Conservation (phyloP, 2,113 vertebrate genomes). For the Naja naja region DNA sequence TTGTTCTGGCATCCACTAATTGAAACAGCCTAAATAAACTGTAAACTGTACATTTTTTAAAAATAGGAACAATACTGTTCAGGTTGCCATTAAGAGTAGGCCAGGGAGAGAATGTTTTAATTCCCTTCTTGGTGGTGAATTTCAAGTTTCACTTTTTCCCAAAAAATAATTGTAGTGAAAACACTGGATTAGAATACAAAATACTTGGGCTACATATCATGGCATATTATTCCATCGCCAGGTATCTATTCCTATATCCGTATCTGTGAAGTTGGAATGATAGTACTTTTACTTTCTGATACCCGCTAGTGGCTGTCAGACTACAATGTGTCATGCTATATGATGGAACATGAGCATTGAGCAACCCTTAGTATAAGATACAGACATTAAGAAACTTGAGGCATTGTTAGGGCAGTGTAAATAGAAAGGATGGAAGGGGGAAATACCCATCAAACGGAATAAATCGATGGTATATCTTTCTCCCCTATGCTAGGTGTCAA, state of each 20-base stretch:
- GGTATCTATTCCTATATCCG: neutral
- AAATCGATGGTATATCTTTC: neutral
- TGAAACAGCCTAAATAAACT: neutral
- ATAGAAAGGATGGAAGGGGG: neutral
- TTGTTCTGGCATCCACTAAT: neutral
- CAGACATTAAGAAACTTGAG: neutral
- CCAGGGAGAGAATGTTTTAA: neutral
- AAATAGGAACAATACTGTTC: neutral
- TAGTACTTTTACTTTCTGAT: neutral
- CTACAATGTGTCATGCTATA: neutral
- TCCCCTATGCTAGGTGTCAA: neutral
- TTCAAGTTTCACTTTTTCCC: neutral
- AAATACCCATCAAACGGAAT: neutral
- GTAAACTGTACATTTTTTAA: neutral
- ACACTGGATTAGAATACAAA: constrained; percentile 7
- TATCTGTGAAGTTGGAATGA: neutral
- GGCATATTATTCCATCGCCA: neutral
- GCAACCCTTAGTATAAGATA: neutral
- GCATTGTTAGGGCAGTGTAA: neutral
- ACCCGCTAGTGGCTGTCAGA: neutral
- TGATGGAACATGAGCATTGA: neutral
- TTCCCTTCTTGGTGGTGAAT: neutral
- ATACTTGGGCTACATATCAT: constrained; percentile 7
- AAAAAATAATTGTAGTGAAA: constrained; percentile 21
- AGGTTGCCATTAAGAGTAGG: neutral